These are phyloP conservation scores for Drosophila pegasa DNA, from an alignment of 2,888 invertebrate species.

Conservation along the genomic window DNA sequence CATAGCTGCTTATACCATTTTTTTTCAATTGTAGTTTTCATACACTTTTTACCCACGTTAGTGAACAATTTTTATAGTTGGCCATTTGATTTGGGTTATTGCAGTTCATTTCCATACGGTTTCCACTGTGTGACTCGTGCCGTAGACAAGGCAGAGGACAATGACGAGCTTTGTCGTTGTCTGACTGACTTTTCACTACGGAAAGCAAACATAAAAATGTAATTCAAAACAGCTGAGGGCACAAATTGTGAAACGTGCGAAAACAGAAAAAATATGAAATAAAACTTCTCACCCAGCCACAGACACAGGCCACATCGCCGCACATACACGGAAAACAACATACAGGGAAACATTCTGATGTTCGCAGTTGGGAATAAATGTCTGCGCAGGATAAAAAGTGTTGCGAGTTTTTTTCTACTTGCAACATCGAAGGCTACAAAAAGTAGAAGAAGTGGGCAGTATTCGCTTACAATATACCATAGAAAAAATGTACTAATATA, in stretches of 20 bases:
- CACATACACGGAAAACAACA: neutral
- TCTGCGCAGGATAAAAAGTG: slow-evolving; percentile 30
- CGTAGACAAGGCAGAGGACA: neutral
- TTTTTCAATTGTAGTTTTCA: neutral
- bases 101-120: slow-evolving; percentile 14
- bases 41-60: neutral
- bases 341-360: slow-evolving; percentile 15
- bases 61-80: neutral
- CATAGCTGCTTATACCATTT: no score
- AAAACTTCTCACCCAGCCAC: slow-evolving; percentile 27
- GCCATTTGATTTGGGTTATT: slow-evolving; percentile 9
- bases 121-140: neutral
- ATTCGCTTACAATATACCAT: neutral
- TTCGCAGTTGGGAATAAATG: slow-evolving; percentile 52
- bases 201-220: slow-evolving; percentile 49
- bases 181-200: slow-evolving; percentile 37
- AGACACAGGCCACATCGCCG: neutral
- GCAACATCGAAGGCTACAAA: slow-evolving; percentile 7
- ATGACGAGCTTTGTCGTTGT: slow-evolving; percentile 8
- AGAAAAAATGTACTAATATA: no score
- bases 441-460: neutral
- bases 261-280: slow-evolving; percentile 36
- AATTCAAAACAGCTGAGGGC: slow-evolving; percentile 55
- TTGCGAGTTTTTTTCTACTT: slow-evolving; percentile 7
- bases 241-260: slow-evolving; percentile 50